phyloP scores from a whole-genome alignment of 2,113 vertebrate genomes.

The Myrmecobius fasciatus region DNA sequence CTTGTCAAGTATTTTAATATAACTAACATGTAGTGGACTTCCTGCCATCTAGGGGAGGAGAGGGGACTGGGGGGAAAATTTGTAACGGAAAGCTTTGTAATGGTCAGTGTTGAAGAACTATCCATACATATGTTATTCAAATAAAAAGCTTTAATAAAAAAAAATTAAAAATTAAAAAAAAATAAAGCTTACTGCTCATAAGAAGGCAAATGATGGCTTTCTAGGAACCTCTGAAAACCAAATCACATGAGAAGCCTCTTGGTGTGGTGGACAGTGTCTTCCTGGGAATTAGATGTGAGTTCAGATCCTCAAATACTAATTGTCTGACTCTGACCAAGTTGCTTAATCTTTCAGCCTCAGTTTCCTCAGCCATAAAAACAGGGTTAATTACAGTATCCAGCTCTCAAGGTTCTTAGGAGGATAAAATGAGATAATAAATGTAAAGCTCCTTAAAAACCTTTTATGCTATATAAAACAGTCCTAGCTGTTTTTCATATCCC shows the following conservation, averaged over 20 bases:
- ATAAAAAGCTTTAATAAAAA: no score
- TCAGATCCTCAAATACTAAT: background rate
- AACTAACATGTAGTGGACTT: no score
- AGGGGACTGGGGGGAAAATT: no score
- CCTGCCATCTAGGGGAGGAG: no score
- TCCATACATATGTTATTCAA: no score
- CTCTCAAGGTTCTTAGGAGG: background rate
- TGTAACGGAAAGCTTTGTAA: no score
- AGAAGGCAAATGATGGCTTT: conserved; percentile 52
- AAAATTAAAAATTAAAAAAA: no score
- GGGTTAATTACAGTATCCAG: background rate
- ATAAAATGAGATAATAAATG: background rate
- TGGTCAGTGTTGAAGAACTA: no score
- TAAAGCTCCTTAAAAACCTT: background rate
- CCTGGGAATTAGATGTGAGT: background rate
- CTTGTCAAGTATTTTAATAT: no score
- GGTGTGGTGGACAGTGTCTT: background rate
- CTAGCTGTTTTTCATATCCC: background rate
- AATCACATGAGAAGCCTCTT: background rate
- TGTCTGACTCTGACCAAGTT: background rate
- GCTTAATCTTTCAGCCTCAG: background rate
- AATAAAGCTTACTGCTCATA: conserved; percentile 39
- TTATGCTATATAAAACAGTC: background rate
- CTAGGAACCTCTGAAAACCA: conserved; percentile 60
- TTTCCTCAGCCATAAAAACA: background rate